Evolutionary conservation across 2,888 invertebrate genomes (phyloP), one percentile per base, ranked within the genome.

Genomic region (Atethmia centrago): DNA sequence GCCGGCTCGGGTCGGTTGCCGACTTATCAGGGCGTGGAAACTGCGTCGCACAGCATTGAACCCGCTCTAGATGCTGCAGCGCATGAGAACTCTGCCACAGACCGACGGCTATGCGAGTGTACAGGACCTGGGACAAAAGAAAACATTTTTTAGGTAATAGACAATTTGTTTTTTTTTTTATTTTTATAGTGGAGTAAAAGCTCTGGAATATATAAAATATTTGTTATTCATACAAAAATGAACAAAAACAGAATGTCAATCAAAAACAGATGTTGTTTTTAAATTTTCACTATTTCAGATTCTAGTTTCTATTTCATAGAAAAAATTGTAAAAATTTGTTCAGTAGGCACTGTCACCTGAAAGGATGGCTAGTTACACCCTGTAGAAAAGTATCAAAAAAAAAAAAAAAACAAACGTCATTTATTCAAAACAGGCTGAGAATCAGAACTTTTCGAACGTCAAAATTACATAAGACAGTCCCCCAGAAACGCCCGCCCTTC

Each of bases 91-190:
- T 98, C 94, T 97, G 97, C 98, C 99, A 99, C 55, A 99, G 94
- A 0, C 98, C 98, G 40, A 98, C 97, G 5, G 98, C 98, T 72
- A 99, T 99, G 88, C 98, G 97, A 51, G 98, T 98, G 92, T 99
- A 99, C 51, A 99, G 95, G 56, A 98, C 96, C 98, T 98, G 92
- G 3, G 25, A 74, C 75, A 77, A 68, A 73, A 47, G 51, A 51
- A 47, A 25, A 21, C 9, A 0, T 12, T 42, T 31, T 45, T 69
- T n/a, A 40, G 7, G 14, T 19, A 25, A 58, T 3, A 31, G 25
- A 21, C 16, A 25, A 7, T 9, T 28, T 49, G 4, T 14, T 16
- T 55, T 55, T 19, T 28, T 55, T 28, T 25, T 1, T 55, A 19
- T 3, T 4, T 31, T 31, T 8, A 28, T 28, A 4, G 1, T 19